Evolutionary conservation across 2,888 invertebrate species (phyloP).

Genomic region (Torymus aiolomorphi): DNA sequence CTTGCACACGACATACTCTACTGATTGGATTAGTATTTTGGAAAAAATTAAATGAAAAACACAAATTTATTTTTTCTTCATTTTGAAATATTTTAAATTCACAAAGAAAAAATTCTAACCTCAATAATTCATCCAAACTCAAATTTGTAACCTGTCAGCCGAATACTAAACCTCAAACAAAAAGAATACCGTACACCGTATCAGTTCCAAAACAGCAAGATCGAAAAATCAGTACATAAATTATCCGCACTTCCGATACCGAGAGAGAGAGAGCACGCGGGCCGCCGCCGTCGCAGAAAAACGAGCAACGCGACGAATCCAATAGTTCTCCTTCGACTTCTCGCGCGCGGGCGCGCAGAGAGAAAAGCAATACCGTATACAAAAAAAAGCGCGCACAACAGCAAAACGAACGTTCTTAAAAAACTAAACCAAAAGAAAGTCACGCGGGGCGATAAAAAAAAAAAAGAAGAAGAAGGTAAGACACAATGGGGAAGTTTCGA

Average conservation of each 20-base stretch:
- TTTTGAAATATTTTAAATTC: too few species aligned
- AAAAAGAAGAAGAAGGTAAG: slow-evolving; percentile 29
- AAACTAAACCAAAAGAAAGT: slow-evolving; percentile 4
- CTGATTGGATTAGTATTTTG: too few species aligned
- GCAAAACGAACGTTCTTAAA: neutral
- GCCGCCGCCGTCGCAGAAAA: neutral
- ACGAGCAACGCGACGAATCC: slow-evolving; percentile 14
- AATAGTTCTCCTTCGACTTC: slow-evolving; percentile 47
- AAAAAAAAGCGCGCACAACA: neutral
- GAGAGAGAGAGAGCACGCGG: neutral
- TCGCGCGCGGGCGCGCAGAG: slow-evolving; percentile 17
- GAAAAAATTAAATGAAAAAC: too few species aligned
- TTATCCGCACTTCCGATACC: slow-evolving; percentile 53
- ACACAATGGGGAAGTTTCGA: slow-evolving; percentile 59
- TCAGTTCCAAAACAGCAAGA: slow-evolving; percentile 34
- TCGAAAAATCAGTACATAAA: slow-evolving; percentile 34
- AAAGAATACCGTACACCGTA: neutral
- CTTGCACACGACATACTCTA: too few species aligned
- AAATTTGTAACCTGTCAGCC: too few species aligned
- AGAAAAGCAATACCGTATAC: neutral
- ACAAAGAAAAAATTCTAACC: too few species aligned
- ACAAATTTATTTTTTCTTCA: too few species aligned
- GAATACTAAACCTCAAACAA: neutral
- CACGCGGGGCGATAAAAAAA: slow-evolving; percentile 6
- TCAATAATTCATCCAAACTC: too few species aligned